phyloP scores from a whole-genome alignment of 1,140 invertebrate species.

The Babylonia areolata region DNA sequence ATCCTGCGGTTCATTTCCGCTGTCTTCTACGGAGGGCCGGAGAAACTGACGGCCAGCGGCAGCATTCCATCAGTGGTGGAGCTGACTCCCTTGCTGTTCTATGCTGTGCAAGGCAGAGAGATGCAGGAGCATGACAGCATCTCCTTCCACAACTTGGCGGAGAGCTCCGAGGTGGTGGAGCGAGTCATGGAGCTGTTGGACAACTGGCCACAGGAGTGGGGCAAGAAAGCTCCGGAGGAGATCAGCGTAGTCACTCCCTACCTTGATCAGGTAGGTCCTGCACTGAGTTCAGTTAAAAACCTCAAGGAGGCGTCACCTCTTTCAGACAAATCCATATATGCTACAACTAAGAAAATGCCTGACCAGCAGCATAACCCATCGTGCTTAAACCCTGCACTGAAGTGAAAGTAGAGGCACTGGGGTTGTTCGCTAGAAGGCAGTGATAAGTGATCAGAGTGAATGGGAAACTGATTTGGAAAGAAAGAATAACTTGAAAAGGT shows the following conservation, averaged over 20 bases:
- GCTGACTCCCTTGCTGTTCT: slow-evolving; percentile 83
- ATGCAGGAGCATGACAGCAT: slow-evolving; percentile 85
- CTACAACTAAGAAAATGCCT: no score
- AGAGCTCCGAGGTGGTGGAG: slow-evolving; percentile 87
- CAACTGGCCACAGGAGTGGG: slow-evolving; percentile 86
- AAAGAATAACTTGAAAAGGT: no score
- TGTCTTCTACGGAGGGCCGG: slow-evolving; percentile 85
- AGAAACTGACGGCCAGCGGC: slow-evolving; percentile 59
- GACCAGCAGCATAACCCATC: no score
- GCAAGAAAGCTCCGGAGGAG: slow-evolving; percentile 83
- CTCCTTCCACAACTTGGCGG: slow-evolving; percentile 88
- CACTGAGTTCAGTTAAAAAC: no score
- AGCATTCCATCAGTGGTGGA: slow-evolving; percentile 61
- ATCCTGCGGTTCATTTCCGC: slow-evolving; percentile 89
- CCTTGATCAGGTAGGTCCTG: slow-evolving; percentile 83
- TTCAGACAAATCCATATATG: no score
- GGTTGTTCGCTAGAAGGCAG: no score
- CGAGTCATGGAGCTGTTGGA: slow-evolving; percentile 82
- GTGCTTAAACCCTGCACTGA: no score
- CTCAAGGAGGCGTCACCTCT: no score
- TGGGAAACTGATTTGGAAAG: no score
- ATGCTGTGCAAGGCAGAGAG: slow-evolving; percentile 80
- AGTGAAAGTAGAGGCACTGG: no score
- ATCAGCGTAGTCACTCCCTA: slow-evolving; percentile 91
- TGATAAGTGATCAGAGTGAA: no score